A percentile compares a stretch with the other conserved stretches of the same genome.
Conservation (phyloP, 1,140 invertebrate genomes). For the Paracyclopina nana region DNA sequence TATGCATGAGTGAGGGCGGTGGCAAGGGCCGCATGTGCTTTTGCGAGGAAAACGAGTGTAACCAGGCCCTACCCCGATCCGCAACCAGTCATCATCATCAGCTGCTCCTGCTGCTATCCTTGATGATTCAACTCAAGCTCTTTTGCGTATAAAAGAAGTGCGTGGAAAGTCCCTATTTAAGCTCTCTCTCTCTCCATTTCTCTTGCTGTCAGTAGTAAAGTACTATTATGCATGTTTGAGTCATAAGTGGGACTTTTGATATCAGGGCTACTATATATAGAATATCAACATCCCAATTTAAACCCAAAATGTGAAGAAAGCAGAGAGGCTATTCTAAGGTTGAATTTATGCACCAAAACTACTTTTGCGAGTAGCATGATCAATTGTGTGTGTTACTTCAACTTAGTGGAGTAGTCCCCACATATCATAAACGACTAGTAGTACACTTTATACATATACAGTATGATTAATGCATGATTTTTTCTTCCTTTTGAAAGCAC, state of each 20-base stretch:
- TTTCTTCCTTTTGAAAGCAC: neutral
- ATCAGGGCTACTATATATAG: neutral
- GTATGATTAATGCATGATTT: too few species aligned
- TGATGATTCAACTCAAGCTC: too few species aligned
- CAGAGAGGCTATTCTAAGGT: too few species aligned
- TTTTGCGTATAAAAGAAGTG: too few species aligned
- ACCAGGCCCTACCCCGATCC: slow-evolving; percentile 34
- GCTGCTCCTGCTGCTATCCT: neutral
- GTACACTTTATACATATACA: neutral
- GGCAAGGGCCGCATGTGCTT: slow-evolving; percentile 92
- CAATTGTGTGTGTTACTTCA: neutral
- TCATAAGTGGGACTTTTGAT: neutral
- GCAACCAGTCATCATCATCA: slow-evolving; percentile 9
- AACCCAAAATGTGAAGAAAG: too few species aligned
- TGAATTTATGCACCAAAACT: too few species aligned
- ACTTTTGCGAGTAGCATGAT: neutral
- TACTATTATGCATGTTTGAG: neutral
- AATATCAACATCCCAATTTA: neutral
- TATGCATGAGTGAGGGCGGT: slow-evolving; percentile 93
- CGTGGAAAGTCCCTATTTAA: too few species aligned
- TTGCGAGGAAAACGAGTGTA: slow-evolving; percentile 91
- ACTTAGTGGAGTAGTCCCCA: neutral
- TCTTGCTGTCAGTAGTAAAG: neutral
- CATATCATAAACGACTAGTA: neutral
- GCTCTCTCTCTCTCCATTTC: too few species aligned